Evolutionary conservation across 2,888 invertebrate genomes (phyloP), one percentile per base, ranked within the genome.

Genomic region (Amblyjoppa fuscipennis): DNA sequence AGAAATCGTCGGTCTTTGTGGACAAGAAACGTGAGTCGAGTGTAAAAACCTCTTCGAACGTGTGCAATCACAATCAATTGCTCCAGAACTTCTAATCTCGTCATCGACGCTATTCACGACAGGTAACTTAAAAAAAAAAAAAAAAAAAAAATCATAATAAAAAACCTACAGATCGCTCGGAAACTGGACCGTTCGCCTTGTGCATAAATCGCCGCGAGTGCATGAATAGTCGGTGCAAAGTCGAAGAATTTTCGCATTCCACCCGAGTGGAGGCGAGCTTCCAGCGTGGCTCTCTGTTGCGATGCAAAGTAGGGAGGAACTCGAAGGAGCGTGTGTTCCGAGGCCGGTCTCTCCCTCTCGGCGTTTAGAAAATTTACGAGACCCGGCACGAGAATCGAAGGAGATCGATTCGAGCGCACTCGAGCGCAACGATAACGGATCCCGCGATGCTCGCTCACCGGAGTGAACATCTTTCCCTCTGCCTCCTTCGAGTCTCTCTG

Each of bases 401-500:
- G 81, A 78, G 81, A 85, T 85, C 85, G 81, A 81, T 85, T 81
- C 70, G 75, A 45, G 75, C 74, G 78, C 81, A 78, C 59, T 85
- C 81, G 78, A 78, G 85, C 85, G 73, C 73, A 80, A 80, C 80
- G 80, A 73, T 80, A 80, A 80, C 80, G 80, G 80, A 73, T 73
- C 34, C 66, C 66, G 53, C 66, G 31, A 38, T 73, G 20, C n/a
- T 59, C 45, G 28, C n/a, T 31, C 51, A 51, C 61, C 68, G 66
- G 41, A 53, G 66, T 25, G 66, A 66, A 53, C 53, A 53, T 73
- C 51, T 56, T 56, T 73, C 25, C 64, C 64, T 73, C 66, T 73
- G 56, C 53, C 64, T 51, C 53, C 56, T 34, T 56, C 61, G 41
- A 16, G 25, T 66, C 73, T 71, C 13, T 25, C 25, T 64, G 6